Base-by-base conservation (phyloP, 2,797 vertebrate species). In the Acipenser oxyrinchus region DNA sequence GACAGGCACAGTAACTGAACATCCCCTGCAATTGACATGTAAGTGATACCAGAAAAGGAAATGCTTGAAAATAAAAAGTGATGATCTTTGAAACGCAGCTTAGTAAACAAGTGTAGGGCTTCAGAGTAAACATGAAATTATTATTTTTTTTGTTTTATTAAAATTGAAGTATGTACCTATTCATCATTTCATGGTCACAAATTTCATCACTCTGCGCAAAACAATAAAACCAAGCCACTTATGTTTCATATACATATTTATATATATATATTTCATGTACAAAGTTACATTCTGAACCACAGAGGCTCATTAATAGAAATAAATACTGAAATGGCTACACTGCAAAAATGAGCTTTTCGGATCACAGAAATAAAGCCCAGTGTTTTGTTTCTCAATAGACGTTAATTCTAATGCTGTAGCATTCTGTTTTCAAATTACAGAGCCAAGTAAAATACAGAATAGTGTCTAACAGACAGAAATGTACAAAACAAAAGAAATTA, bases 231-330 rank as follows among this genome's bases (percentile, higher is more conserved):
- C 81, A 78, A 78, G 60, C 57, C 65, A 72, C 75, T 73, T 71
- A 76, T 77, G 83, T 92, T 92, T 91, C 89, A 93, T 89, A 90
- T 91, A 95, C 88, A 94, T 90, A 92, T 89, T 90, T 92, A 91
- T 92, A 90, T 91, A 90, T 91, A 90, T 88, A 90, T 91, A 89
- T 93, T 91, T 88, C 90, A 92, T 94, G 88, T 96, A 97, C 93
- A 97, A 95, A 95, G 93, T 93, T 95, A 96, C 94, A 99, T 95
- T 97, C 94, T 81, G 89, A 93, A 95, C 90, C 92, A 88, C 91
- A 93, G 89, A 92, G 89, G 91, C 91, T 95, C 87, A 89, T 90
- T 92, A 86, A 87, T 88, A 88, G 88, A 93, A 97, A 97, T 97
- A 99, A 97, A 98, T 99, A 98, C 93, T 94, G 93, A 91, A 89